Conservation (phyloP, 2,113 vertebrate species). For the Urocitellus parryii region DNA sequence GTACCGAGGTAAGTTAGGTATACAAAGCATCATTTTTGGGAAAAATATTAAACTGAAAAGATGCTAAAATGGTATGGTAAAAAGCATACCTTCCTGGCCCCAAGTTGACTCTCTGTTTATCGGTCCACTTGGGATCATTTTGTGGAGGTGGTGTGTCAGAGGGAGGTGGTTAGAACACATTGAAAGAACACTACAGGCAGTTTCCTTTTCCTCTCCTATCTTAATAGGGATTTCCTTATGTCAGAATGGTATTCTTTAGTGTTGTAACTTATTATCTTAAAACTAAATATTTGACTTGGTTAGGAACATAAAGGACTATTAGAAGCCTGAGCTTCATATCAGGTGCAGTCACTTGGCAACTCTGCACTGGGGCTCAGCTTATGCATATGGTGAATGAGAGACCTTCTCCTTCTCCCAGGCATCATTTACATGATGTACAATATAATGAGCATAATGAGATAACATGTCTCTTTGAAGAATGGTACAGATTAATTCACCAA, state of each 20-base stretch:
- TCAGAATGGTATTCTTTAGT: too few species aligned
- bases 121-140: too few species aligned
- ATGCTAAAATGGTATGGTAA: background rate
- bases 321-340: background rate
- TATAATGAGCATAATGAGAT: background rate
- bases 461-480: background rate
- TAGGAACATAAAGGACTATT: background rate
- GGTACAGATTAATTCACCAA: background rate
- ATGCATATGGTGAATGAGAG: background rate
- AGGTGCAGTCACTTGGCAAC: background rate
- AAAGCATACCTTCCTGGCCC: background rate
- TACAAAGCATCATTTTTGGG: too few species aligned
- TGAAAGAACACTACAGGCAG: too few species aligned
- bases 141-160: too few species aligned
- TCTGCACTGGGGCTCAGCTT: background rate
- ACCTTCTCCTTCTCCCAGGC: background rate
- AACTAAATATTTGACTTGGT: background rate
- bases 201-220: too few species aligned
- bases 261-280: background rate
- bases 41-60: too few species aligned
- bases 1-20: too few species aligned
- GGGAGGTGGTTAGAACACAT: too few species aligned
- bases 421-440: background rate
- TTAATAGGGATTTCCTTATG: too few species aligned
- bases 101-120: too few species aligned